A percentile compares a stretch with the other conserved stretches of the same genome.
These are phyloP conservation scores for Onchidella celtica DNA, from an alignment of 2,888 invertebrate genomes.

Conservation along the genomic window DNA sequence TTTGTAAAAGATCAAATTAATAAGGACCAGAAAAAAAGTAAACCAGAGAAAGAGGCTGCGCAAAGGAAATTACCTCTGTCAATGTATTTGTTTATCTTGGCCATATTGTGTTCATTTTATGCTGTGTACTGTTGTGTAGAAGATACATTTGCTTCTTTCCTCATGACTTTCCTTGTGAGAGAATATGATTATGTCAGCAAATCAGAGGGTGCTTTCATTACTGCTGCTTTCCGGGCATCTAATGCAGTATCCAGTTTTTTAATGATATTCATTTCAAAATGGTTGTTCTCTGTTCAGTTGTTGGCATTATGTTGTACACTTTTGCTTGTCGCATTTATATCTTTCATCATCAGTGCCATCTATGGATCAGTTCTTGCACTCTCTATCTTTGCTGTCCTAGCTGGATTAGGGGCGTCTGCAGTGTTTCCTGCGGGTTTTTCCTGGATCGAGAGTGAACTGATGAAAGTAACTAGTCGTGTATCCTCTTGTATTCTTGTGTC, in stretches of 20 bases:
- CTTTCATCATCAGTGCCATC: conserved; percentile 34
- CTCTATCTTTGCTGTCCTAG: conserved; percentile 60
- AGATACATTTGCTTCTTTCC: no score
- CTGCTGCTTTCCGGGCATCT: conserved; percentile 79
- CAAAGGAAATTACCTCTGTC: conserved; percentile 43
- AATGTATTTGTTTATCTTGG: conserved; percentile 66
- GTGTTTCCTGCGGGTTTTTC: conserved; percentile 79
- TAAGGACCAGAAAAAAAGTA: no score
- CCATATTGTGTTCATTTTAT: conserved; percentile 72
- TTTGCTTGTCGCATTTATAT: conserved; percentile 24
- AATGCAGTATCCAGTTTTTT: conserved; percentile 78
- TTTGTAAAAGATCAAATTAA: conserved; percentile 41
- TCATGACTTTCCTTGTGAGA: no score
- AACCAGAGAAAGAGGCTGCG: conserved; percentile 21
- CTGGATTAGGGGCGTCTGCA: conserved; percentile 78
- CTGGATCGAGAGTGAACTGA: conserved; percentile 77
- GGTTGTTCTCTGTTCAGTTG: conserved; percentile 68
- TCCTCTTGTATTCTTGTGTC: conserved; percentile 78
- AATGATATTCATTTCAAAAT: conserved; percentile 77
- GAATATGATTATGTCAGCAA: conserved; percentile 73
- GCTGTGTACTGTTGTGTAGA: conserved; percentile 78
- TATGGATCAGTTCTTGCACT: conserved; percentile 17
- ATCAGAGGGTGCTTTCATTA: conserved; percentile 71
- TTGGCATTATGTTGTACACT: conserved; percentile 45
- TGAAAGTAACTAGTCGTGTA: conserved; percentile 77